Conservation (phyloP, 2,888 invertebrate species). For the Ophonus ardosiacus region DNA sequence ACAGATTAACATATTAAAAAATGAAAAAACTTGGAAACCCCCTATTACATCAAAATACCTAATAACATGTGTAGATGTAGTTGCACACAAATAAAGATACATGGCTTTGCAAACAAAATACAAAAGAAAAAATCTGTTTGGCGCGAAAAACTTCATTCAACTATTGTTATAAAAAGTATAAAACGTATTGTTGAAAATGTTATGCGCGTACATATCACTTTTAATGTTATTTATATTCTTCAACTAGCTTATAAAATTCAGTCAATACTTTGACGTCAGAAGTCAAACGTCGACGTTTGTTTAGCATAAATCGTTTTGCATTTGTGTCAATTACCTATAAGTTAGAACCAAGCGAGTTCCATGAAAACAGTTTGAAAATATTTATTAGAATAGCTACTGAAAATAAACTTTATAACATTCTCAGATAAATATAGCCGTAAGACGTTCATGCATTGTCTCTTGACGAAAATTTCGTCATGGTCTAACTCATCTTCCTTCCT, state of each 20-base stretch:
- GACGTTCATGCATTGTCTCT: not conserved
- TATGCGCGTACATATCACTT: too few relatives aligned
- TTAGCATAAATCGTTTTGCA: not conserved
- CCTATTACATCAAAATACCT: too few relatives aligned
- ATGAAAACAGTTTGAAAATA: constrained; percentile 21
- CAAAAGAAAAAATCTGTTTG: too few relatives aligned
- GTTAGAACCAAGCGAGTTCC: not conserved
- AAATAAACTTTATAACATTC: constrained; percentile 35
- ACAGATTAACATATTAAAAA: too few relatives aligned
- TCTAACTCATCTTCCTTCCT: not conserved
- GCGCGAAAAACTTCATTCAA: too few relatives aligned
- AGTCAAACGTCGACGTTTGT: not conserved
- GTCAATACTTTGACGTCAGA: constrained; percentile 2
- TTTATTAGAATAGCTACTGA: constrained; percentile 26
- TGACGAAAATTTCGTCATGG: not conserved
- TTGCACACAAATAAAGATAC: too few relatives aligned
- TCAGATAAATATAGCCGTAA: constrained; percentile 3
- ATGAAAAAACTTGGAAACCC: too few relatives aligned
- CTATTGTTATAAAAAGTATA: too few relatives aligned
- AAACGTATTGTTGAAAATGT: too few relatives aligned
- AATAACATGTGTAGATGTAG: too few relatives aligned
- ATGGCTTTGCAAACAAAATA: too few relatives aligned
- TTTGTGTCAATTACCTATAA: not conserved
- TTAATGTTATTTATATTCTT: not conserved
- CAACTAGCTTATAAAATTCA: too few relatives aligned